phyloP scores from a whole-genome alignment of 2,888 invertebrate species.

The Uropetala carovei region DNA sequence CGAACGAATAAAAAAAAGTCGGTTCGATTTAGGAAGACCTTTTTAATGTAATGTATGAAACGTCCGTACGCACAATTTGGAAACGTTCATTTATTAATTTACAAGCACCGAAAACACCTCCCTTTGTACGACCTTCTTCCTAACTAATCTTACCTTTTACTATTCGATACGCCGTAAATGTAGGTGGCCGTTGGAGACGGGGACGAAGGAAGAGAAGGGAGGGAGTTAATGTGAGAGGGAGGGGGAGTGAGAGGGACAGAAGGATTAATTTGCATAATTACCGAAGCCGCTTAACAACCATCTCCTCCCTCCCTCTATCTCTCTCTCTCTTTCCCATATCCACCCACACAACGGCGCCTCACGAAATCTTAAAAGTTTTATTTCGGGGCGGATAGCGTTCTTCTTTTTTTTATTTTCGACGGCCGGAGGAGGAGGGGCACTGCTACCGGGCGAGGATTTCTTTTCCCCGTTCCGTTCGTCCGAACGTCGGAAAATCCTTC shows the following conservation, averaged over 20 bases:
- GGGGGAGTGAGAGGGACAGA: background rate
- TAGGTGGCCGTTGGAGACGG: background rate
- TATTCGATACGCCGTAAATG: background rate
- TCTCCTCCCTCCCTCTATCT: background rate
- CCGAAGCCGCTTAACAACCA: slow-evolving; percentile 29
- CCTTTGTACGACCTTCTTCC: too few relatives aligned
- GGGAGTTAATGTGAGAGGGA: background rate
- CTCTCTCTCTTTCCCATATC: background rate
- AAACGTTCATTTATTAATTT: too few relatives aligned
- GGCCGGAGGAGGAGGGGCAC: background rate
- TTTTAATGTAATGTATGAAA: background rate
- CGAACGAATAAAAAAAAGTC: background rate
- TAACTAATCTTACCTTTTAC: background rate
- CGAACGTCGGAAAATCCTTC: background rate
- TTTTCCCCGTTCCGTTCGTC: background rate
- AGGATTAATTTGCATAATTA: slow-evolving; percentile 55
- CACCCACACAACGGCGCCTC: background rate
- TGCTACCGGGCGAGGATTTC: background rate
- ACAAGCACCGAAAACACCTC: too few relatives aligned
- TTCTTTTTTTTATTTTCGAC: too few relatives aligned
- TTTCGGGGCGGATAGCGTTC: background rate
- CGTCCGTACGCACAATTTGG: background rate
- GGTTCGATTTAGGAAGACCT: background rate
- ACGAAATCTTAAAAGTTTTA: background rate
- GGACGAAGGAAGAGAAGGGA: background rate